phyloP scores from a whole-genome alignment of 2,113 vertebrate species.

The Thermophis baileyi region DNA sequence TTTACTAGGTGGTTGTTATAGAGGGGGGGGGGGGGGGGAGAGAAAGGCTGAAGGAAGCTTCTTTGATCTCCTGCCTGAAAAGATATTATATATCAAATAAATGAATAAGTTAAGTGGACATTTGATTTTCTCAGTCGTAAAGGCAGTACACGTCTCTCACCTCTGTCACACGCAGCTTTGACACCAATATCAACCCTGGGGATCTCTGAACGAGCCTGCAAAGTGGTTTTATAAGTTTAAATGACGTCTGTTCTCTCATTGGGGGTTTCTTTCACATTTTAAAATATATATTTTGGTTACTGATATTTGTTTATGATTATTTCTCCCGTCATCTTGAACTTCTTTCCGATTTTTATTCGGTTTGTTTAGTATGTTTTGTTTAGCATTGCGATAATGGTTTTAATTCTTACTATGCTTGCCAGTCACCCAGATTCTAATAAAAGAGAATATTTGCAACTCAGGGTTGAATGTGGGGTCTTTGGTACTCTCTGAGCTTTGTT shows the following conservation, averaged over 20 bases:
- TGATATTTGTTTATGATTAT: neutral
- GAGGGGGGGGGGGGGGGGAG: accelerated
- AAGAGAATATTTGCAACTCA: neutral
- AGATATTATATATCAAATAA: neutral
- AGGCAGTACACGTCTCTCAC: neutral
- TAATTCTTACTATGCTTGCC: neutral
- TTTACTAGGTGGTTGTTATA: neutral
- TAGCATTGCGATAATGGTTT: neutral
- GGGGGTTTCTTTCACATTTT: too few species aligned
- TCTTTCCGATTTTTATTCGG: neutral
- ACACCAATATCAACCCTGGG: neutral
- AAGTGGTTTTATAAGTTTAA: neutral
- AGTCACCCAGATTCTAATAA: neutral
- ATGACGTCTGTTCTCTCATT: too few species aligned
- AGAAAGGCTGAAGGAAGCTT: neutral
- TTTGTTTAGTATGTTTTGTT: neutral
- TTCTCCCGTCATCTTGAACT: neutral
- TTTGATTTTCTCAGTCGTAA: neutral
- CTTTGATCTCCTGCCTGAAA: neutral
- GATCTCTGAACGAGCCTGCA: neutral
- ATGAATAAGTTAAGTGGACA: neutral
- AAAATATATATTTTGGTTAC: neutral
- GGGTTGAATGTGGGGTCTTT: too few species aligned
- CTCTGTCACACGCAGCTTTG: too few species aligned
- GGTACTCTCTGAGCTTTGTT: too few species aligned